A percentile compares a stretch with the other conserved stretches of the same genome.
These are phyloP conservation scores for Betta splendens DNA, from an alignment of 2,797 vertebrate species.

Conservation along the genomic window DNA sequence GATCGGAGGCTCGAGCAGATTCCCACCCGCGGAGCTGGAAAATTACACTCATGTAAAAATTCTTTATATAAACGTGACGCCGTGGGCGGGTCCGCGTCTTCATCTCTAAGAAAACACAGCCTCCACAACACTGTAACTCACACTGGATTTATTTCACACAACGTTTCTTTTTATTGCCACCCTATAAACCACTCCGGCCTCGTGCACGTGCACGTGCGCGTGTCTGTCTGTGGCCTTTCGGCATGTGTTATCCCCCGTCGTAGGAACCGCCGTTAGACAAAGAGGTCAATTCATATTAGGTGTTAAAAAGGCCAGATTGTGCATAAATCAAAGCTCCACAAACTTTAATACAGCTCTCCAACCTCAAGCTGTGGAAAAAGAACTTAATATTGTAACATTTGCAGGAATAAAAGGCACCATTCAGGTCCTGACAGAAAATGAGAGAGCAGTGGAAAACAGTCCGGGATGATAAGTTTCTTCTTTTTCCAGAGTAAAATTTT, in stretches of 20 bases:
- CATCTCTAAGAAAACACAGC: slow-evolving; percentile 66
- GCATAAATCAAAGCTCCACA: slow-evolving; percentile 63
- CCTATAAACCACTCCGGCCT: slow-evolving; percentile 63
- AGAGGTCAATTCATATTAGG: slow-evolving; percentile 68
- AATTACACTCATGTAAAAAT: slow-evolving; percentile 66
- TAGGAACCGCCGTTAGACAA: slow-evolving; percentile 56
- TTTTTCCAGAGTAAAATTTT: slow-evolving; percentile 29
- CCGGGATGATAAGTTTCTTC: slow-evolving; percentile 23
- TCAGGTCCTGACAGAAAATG: slow-evolving; percentile 44
- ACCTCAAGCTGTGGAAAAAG: slow-evolving; percentile 44
- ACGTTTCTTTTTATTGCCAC: slow-evolving; percentile 69
- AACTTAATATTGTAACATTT: slow-evolving; percentile 39
- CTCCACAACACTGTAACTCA: slow-evolving; percentile 63
- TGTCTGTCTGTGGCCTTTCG: slow-evolving; percentile 41
- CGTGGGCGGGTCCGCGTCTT: slow-evolving; percentile 59
- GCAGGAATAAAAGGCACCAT: slow-evolving; percentile 55
- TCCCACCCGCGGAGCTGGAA: slow-evolving; percentile 62
- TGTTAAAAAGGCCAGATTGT: slow-evolving; percentile 61
- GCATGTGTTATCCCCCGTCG: slow-evolving; percentile 45
- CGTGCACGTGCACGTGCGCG: slow-evolving; percentile 19
- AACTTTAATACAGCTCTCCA: slow-evolving; percentile 46
- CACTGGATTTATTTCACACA: slow-evolving; percentile 69
- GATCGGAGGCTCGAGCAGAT: slow-evolving; percentile 36
- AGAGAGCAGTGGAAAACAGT: slow-evolving; percentile 22
- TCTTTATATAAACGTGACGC: slow-evolving; percentile 60